A percentile compares a stretch with the other conserved stretches of the same genome.
Conservation (phyloP, 2,888 invertebrate species). For the Chrysotoxum bicinctum region DNA sequence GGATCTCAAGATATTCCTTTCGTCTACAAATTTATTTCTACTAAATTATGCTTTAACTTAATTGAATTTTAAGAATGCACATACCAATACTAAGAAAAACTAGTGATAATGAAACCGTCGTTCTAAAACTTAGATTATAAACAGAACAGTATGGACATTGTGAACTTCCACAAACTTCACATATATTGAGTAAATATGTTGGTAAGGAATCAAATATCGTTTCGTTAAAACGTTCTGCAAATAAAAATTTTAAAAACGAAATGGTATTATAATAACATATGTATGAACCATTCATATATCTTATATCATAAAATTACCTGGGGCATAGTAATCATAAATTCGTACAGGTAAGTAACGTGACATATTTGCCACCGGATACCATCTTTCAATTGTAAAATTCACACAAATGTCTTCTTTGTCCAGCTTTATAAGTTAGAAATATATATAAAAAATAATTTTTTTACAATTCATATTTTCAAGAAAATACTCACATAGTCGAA, state of each 20-base stretch:
- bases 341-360: slow-evolving; percentile 94
- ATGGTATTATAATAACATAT: not conserved
- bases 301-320: slow-evolving; percentile 85
- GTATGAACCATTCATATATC: no score
- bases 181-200: slow-evolving; percentile 93
- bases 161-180: slow-evolving; percentile 96
- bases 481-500: slow-evolving; percentile 91
- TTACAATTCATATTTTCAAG: slow-evolving; percentile 27
- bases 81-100: slow-evolving; percentile 78
- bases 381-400: slow-evolving; percentile 95
- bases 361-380: slow-evolving; percentile 98
- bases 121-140: slow-evolving; percentile 85
- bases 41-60: slow-evolving; percentile 37
- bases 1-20: not conserved
- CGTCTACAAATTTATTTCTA: not conserved
- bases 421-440: slow-evolving; percentile 83
- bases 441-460: not conserved
- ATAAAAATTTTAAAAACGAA: not conserved
- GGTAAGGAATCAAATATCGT: slow-evolving; percentile 93
- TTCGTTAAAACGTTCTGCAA: slow-evolving; percentile 94
- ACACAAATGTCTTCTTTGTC: slow-evolving; percentile 93
- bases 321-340: slow-evolving; percentile 97
- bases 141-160: slow-evolving; percentile 96
- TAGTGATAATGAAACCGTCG: slow-evolving; percentile 78
- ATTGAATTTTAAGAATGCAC: slow-evolving; percentile 74